These are phyloP conservation scores for Geodia barretti DNA, from an alignment of 37 sponge, comb jelly and placozoan species.

Conservation along the genomic window DNA sequence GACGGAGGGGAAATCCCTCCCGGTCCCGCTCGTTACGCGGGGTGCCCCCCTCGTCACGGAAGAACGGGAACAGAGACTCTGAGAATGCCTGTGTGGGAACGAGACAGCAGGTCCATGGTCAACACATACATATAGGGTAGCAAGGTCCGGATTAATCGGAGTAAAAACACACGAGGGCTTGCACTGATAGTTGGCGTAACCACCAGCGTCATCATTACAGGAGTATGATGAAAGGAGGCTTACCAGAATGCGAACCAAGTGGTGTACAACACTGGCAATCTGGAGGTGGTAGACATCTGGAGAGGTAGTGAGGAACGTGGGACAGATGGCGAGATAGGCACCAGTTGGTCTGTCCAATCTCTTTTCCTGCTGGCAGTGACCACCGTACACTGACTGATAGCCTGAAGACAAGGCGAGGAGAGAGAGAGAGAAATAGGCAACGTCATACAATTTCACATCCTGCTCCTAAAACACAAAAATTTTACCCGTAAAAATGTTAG, in stretches of 20 bases:
- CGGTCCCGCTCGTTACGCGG: constrained; percentile 24
- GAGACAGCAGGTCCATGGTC: no score
- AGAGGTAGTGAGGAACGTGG: background rate
- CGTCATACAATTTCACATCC: no score
- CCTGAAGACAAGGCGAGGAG: no score
- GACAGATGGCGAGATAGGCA: background rate
- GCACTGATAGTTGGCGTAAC: background rate
- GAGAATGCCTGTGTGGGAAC: constrained; percentile 70
- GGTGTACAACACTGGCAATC: constrained; percentile 10
- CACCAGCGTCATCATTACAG: constrained; percentile 51
- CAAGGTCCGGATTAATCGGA: background rate
- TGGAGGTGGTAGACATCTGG: background rate
- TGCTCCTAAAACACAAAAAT: no score
- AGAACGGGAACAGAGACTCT: constrained; percentile 23
- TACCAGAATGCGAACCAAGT: background rate
- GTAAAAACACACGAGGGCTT: background rate
- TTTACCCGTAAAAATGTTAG: no score
- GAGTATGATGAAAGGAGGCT: background rate
- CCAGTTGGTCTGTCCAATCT: constrained; percentile 3
- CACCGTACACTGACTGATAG: constrained; percentile 2
- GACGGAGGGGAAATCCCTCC: no score
- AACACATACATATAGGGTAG: background rate
- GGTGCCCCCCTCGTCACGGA: constrained; percentile 23
- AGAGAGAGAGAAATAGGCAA: no score
- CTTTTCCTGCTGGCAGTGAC: constrained; percentile 55